These are phyloP conservation scores for Drosophila prosaltans DNA, from an alignment of 1,140 invertebrate genomes.

Conservation along the genomic window DNA sequence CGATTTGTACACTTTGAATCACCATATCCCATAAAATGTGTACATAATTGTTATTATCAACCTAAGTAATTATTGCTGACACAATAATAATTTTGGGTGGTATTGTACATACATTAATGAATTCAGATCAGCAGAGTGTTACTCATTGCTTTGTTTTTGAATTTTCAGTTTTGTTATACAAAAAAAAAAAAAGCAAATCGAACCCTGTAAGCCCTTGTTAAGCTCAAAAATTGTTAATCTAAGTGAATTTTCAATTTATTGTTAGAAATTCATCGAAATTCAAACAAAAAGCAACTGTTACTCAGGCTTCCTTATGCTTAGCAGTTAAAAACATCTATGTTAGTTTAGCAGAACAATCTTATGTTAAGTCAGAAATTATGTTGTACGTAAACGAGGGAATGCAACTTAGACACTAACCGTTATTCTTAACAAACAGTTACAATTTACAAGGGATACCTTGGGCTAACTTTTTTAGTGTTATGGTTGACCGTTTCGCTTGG, in stretches of 20 bases:
- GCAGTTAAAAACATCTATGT: not conserved
- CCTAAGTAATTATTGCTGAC: not conserved
- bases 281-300: not conserved
- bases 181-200: not conserved
- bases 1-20: too few species aligned
- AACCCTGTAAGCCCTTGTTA: slow-evolving; percentile 6
- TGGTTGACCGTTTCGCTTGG: too few species aligned
- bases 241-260: not conserved
- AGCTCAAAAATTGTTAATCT: slow-evolving; percentile 5
- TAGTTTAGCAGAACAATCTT: not conserved
- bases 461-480: too few species aligned
- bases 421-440: too few species aligned
- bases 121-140: not conserved
- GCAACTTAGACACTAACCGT: too few species aligned
- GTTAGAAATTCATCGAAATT: not conserved
- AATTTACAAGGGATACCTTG: too few species aligned
- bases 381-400: too few species aligned
- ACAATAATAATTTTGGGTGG: not conserved
- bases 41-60: too few species aligned
- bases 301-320: not conserved
- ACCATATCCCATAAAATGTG: too few species aligned
- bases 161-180: not conserved
- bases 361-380: not conserved
- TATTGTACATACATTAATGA: not conserved
- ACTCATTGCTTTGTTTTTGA: too few species aligned